Evolutionary conservation across 2,888 invertebrate species (phyloP), one percentile per base, ranked within the genome.

Genomic region (Stratiomys singularior): DNA sequence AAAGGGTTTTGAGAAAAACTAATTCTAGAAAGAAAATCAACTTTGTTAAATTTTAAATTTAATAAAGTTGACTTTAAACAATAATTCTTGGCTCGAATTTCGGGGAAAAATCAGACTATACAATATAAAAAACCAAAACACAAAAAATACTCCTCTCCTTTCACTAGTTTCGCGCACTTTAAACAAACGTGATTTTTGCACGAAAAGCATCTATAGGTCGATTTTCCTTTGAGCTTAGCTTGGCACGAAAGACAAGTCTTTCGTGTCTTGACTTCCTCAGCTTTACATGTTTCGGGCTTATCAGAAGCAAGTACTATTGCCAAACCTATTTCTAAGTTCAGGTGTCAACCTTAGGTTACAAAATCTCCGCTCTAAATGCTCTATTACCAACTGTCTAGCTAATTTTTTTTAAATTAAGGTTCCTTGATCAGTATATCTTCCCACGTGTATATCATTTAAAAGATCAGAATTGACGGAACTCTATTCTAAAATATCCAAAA

Each of bases 161-260:
- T 52, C 52, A 72, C 46, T 72, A 52, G 47, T 23, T 72, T 46
- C 52, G 72, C 72, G 21, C 72, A 52, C 25, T 72, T 23, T 21
- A 72, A 52, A 72, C 72, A 72, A 18, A 72, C 23, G 28, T 72
- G 52, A 23, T 72, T 72, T 52, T 72, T 72, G 72, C 72, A 72
- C 52, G 47, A 52, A 46, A 15, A 25, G 28, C 52, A 74, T 47
- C 28, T 25, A 56, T 74, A 58, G 21, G 52, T 52, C 52, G 74
- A 56, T 58, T 74, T 74, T 27, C 18, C 4, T 15, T 74, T 74
- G 56, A 74, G 56, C 58, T 52, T 74, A 28, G 74, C 27, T 23
- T 25, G 74, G 58, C 74, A 74, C n/a, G 27, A 28, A n/a, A 13
- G 15, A 56, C 74, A 74, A 27, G 58, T 58, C 56, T 74, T 74